Percentiles rank a stretch among this genome's conserved stretches.
Conservation (phyloP, 2,888 invertebrate genomes). For the Ochlodes sylvanus region DNA sequence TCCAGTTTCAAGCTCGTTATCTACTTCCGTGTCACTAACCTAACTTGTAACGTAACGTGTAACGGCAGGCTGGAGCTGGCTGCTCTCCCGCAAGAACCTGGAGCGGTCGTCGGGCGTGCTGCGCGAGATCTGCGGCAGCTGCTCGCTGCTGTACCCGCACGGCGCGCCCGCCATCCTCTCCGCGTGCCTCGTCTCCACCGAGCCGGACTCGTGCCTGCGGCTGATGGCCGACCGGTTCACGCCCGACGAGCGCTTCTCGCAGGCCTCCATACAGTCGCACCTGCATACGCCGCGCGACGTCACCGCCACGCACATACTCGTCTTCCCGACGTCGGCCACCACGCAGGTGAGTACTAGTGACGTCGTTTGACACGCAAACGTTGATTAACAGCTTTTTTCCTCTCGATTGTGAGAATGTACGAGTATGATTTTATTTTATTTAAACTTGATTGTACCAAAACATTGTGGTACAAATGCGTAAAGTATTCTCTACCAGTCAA, state of each 20-base stretch:
- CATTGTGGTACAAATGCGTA: too few relatives aligned
- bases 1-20: too few relatives aligned
- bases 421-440: too few relatives aligned
- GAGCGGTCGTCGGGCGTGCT: constrained; percentile 94
- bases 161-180: constrained; percentile 97
- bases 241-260: constrained; percentile 96
- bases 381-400: too few relatives aligned
- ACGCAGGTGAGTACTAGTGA: constrained; percentile 87
- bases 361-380: too few relatives aligned
- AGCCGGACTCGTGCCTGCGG: constrained; percentile 94
- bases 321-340: constrained; percentile 98
- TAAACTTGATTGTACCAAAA: too few relatives aligned
- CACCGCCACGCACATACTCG: constrained; percentile 98
- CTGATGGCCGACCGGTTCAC: constrained; percentile 98
- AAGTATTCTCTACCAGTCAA: too few relatives aligned
- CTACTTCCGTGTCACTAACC: too few relatives aligned
- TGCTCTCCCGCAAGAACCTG: constrained; percentile 96
- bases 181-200: constrained; percentile 98
- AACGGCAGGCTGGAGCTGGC: constrained; percentile 93
- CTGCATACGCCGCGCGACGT: constrained; percentile 98
- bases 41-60: too few relatives aligned
- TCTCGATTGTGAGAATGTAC: not conserved
- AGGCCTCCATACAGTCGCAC: constrained; percentile 94
- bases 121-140: constrained; percentile 96
- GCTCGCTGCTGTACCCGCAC: constrained; percentile 91